Percentiles rank a stretch among this genome's conserved stretches.
Evolutionary conservation across 2,888 invertebrate species (phyloP).

Genomic region (Pristionchus mayeri): DNA sequence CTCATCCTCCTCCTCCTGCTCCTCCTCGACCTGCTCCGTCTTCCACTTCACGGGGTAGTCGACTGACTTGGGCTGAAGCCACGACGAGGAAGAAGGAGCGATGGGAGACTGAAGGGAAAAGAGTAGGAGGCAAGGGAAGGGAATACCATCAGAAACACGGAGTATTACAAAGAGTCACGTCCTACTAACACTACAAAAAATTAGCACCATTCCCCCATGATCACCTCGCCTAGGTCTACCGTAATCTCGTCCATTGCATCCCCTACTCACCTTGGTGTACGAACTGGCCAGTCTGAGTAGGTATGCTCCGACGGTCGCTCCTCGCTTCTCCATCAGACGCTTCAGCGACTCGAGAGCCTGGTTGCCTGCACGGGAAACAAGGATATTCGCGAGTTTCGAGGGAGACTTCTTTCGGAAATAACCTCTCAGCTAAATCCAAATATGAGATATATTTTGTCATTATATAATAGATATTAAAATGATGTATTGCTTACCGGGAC

Average conservation of each 20-base stretch:
- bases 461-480: too few species aligned
- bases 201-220: background rate
- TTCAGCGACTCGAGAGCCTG: slow-evolving; percentile 25
- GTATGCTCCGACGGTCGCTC: background rate
- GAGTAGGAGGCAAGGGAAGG: too few species aligned
- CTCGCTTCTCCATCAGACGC: background rate
- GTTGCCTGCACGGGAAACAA: background rate
- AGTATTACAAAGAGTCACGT: background rate
- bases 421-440: too few species aligned
- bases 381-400: background rate
- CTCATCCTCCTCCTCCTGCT: background rate
- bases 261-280: slow-evolving; percentile 29
- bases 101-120: background rate
- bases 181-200: background rate
- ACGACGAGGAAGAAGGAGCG: background rate
- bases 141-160: too few species aligned
- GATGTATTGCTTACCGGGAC: background rate
- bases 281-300: slow-evolving; percentile 10
- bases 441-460: too few species aligned
- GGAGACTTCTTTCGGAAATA: too few species aligned
- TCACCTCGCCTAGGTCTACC: too few species aligned
- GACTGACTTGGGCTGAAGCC: background rate
- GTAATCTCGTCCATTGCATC: background rate
- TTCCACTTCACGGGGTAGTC: background rate
- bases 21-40: background rate